Evolutionary conservation across 2,888 invertebrate species (phyloP), one percentile per base, ranked within the genome.

Genomic region (Hyppa rectilinea): DNA sequence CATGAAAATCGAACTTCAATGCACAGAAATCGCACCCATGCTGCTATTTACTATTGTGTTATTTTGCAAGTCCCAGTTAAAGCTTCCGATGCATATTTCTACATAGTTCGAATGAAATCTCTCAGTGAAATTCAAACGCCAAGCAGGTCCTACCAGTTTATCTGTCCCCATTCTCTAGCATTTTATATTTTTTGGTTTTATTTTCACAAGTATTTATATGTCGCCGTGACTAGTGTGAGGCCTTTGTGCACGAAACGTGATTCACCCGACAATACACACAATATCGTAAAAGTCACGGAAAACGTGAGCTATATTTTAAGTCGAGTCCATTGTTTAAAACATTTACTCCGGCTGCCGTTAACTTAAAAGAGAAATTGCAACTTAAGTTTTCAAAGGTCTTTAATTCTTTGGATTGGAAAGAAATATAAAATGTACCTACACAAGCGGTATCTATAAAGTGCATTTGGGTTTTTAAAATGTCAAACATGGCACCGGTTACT

Each of bases 241-340:
- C 60, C 70, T 82, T 81, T 82, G 83, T 81, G 72, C 72, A 45
- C 40, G 67, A 50, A 70, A 67, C 80, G 83, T 79, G 80, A 79
- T 79, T 82, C 80, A 67, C 67, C 45, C 59, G 20, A 82, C 80
- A 79, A 82, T 66, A 75, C 80, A 71, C 67, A 81, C 62, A 56
- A 74, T 71, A 81, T 76, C 81, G 69, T 66, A 67, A 79, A 69
- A 79, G 80, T 83, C 83, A 79, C 52, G 47, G 47, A 60, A 65
- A 55, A 80, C 76, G 72, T 80, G 80, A 76, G 72, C 64, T 53
- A 67, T 75, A 72, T 79, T 75, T 81, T 76, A 79, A 80, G 52
- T 58, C 29, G 34, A 62, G 26, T 23, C 58, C 58, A 70, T 83
- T 80, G 81, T 72, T 75, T 69, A 60, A 64, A 69, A 66, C 52